Base-by-base conservation (phyloP, 2,797 vertebrate genomes). In the Lagocephalus sceleratus region DNA sequence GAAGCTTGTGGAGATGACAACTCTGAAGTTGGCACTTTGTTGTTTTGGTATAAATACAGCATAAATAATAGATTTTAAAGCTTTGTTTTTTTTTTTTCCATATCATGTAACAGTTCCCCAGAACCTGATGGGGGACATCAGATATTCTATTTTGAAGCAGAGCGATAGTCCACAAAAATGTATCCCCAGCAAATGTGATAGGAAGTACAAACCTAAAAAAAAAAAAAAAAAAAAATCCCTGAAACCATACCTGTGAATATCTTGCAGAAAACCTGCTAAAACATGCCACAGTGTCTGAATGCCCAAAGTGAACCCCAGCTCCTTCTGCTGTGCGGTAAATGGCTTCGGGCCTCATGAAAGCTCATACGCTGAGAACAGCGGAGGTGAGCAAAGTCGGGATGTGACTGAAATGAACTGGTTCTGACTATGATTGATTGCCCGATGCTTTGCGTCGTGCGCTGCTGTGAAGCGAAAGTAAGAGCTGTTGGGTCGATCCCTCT, bases 141-240 rank as follows among this genome's bases (percentile, higher is more conserved):
- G 29, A 8, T 12, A 12, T 2, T 12, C 2, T 9, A 32, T 25
- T 4, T 25, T 25, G 4, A 11, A 40, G 39, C 39, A 40, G 39
- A 40, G n/a, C n/a, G 39, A 40, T 32, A 32, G 1, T 32, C 7
- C 1, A 32, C 29, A 32, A 32, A n/a, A 11, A 32, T 2, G 10
- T 32, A 32, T 32, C 29, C 17, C 17, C 59, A 40, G 68, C 70
- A 58, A 79, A 72, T 20, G 47, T 65, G 63, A 78, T 9, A 40
- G 54, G 47, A 57, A 71, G 61, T 54, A 47, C 60, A 55, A 26
- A 54, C 42, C 73, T 51, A 76, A 81, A 87, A 89, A 81, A 87
- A 89, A 75, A n/a, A n/a, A n/a, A n/a, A n/a, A n/a, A n/a, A n/a
- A n/a, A n/a, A n/a, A n/a, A n/a, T n/a, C n/a, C n/a, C 40, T 3